Evolutionary conservation across 2,113 vertebrate species (phyloP).

Genomic region (Tichodroma muraria): DNA sequence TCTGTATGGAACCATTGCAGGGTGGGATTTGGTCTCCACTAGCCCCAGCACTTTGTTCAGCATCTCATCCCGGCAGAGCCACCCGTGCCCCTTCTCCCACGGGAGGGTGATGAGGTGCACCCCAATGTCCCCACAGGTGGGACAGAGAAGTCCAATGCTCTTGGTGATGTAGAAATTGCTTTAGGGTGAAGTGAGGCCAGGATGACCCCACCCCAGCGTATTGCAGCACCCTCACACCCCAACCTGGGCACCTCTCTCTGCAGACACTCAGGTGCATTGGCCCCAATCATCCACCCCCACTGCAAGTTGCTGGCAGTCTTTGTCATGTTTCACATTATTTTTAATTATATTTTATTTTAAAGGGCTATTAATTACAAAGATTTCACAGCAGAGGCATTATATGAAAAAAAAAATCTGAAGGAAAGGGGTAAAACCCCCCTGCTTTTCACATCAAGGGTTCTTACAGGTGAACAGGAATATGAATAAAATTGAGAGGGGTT

Average conservation of each 20-base stretch:
- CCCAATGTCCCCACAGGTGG: rapidly evolving
- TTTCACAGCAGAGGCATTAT: background rate
- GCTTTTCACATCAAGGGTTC: background rate
- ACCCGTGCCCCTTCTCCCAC: rapidly evolving
- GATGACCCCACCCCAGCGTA: background rate
- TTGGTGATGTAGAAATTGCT: background rate
- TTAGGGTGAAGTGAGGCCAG: background rate
- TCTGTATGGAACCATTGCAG: rapidly evolving
- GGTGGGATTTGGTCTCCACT: background rate
- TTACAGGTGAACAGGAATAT: background rate
- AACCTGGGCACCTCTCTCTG: background rate
- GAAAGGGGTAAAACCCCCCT: background rate
- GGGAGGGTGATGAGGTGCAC: rapidly evolving
- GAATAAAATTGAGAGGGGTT: background rate
- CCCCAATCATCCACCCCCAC: background rate
- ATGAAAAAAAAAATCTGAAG: background rate
- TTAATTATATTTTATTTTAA: conserved; percentile 49
- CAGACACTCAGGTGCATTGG: background rate
- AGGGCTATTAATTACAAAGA: conserved; percentile 45
- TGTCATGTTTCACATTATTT: background rate
- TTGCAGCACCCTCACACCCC: too few relatives aligned
- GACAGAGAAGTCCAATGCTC: background rate
- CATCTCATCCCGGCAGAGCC: background rate
- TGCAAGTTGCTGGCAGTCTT: background rate
- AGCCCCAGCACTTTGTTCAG: background rate